phyloP scores from a whole-genome alignment of 1,140 invertebrate species.

The Drosophila erecta region DNA sequence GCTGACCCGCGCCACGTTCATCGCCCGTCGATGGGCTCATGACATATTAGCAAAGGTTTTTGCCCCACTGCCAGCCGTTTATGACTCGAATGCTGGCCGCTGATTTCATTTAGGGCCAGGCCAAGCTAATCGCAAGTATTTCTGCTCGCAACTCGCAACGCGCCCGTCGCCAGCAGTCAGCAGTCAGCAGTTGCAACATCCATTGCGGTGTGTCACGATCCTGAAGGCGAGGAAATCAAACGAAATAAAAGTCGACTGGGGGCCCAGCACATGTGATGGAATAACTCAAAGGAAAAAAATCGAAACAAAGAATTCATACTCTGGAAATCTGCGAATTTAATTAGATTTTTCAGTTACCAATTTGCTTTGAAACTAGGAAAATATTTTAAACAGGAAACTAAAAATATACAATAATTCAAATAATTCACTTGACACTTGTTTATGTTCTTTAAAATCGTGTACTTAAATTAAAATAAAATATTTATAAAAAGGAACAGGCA shows the following conservation, averaged over 20 bases:
- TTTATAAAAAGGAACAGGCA: no score
- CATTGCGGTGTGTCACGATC: slow-evolving; percentile 71
- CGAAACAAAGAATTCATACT: background rate
- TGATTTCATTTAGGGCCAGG: slow-evolving; percentile 51
- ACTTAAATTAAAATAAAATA: background rate
- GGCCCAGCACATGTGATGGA: slow-evolving; percentile 29
- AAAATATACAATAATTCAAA: no score
- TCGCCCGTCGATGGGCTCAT: slow-evolving; percentile 37
- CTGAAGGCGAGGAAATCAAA: slow-evolving; percentile 66
- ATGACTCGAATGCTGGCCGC: slow-evolving; percentile 34
- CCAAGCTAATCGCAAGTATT: slow-evolving; percentile 43
- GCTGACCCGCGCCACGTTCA: slow-evolving; percentile 18
- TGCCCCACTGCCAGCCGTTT: slow-evolving; percentile 18
- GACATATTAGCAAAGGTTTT: slow-evolving; percentile 52
- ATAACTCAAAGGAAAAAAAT: background rate
- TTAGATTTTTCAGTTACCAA: background rate
- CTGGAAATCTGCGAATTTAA: background rate
- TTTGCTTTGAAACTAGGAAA: no score
- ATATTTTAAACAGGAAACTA: no score
- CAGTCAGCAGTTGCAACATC: slow-evolving; percentile 38
- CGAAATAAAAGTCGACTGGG: slow-evolving; percentile 32
- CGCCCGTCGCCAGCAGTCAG: background rate
- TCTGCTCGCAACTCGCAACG: slow-evolving; percentile 18
- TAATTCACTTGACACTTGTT: no score
- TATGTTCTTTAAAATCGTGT: background rate